phyloP scores from a whole-genome alignment of 2,888 invertebrate species.

The Agonopterix subpropinquella region DNA sequence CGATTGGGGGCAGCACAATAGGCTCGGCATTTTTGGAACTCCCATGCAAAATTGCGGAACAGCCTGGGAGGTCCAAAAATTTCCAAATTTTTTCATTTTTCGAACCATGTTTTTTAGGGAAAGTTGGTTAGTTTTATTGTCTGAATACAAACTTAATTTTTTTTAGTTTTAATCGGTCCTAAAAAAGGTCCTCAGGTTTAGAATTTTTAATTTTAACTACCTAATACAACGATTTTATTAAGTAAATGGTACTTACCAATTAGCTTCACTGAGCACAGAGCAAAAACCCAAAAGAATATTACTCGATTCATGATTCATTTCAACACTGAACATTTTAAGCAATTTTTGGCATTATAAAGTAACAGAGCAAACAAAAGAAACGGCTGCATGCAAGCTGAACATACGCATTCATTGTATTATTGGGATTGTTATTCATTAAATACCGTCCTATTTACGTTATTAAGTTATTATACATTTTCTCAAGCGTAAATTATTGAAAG shows the following conservation, averaged over 20 bases:
- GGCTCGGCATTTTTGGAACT: too few species aligned
- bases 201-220: too few species aligned
- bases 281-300: conserved; percentile 2
- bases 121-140: not conserved
- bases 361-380: not conserved
- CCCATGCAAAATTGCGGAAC: too few species aligned
- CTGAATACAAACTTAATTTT: not conserved
- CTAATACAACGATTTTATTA: not conserved
- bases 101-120: not conserved
- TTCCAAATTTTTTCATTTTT: not conserved
- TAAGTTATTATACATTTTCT: not conserved
- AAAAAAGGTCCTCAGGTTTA: not conserved
- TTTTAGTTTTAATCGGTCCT: not conserved
- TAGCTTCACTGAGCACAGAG: not conserved
- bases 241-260: not conserved
- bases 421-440: not conserved
- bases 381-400: not conserved
- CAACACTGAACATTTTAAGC: not conserved
- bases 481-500: not conserved
- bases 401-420: not conserved
- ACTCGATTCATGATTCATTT: not conserved
- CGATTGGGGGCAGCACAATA: too few species aligned
- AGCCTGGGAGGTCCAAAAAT: too few species aligned
- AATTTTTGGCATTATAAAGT: not conserved
- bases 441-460: not conserved